phyloP scores from a whole-genome alignment of 2,888 invertebrate species.

The Acheta domesticus region DNA sequence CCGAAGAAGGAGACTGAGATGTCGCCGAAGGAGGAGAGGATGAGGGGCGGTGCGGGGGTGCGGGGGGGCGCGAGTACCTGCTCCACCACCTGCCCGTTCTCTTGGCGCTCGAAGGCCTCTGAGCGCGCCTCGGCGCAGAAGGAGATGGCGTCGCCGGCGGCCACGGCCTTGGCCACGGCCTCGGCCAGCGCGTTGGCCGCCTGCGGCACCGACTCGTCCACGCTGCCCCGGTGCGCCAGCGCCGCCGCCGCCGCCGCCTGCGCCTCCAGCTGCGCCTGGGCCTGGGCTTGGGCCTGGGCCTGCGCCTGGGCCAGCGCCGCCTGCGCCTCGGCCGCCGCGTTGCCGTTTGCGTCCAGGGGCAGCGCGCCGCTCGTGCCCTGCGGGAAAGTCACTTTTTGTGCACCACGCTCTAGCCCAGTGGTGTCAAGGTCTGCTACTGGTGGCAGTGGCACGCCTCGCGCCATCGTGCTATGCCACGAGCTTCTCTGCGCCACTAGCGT shows the following conservation, averaged over 20 bases:
- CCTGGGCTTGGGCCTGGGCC: not conserved
- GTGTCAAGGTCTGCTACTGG: no score
- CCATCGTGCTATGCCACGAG: no score
- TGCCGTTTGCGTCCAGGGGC: not conserved
- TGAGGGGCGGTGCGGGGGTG: no score
- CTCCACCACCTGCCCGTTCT: slow-evolving; percentile 32
- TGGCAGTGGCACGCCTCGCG: no score
- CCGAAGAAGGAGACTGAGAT: no score
- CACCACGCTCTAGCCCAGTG: no score
- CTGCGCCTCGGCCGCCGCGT: not conserved
- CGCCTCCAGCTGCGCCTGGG: not conserved
- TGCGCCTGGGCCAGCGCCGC: not conserved
- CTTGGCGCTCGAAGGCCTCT: slow-evolving; percentile 26
- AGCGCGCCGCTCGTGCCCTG: not conserved
- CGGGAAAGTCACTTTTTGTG: no score
- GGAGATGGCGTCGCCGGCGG: not conserved
- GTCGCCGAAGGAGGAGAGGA: no score
- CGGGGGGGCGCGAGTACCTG: slow-evolving; percentile 28
- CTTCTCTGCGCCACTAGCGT: no score
- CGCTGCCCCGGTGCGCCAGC: not conserved
- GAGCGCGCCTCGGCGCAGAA: slow-evolving; percentile 26
- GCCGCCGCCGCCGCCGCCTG: not conserved
- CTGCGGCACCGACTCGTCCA: not conserved
- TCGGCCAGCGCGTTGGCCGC: not conserved
- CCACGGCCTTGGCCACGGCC: not conserved